Conservation (phyloP, 2,113 vertebrate genomes). For the Paradisaea rubra region DNA sequence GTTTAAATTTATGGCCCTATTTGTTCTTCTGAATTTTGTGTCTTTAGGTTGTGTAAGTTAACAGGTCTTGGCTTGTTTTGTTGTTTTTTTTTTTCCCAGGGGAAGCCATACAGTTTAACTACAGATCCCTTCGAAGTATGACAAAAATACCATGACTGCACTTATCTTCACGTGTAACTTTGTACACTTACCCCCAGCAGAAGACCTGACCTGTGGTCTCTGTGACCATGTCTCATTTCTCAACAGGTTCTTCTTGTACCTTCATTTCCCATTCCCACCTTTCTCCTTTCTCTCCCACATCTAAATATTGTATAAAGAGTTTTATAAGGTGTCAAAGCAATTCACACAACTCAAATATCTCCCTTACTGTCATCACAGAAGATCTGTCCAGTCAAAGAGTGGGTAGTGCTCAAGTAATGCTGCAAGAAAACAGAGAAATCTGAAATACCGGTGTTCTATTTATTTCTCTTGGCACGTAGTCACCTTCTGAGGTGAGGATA, state of each 20-base stretch:
- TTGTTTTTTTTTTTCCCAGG: accelerated
- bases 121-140: background rate
- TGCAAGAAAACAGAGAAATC: background rate
- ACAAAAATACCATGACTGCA: background rate
- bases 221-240: background rate
- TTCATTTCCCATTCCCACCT: background rate
- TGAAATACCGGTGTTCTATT: background rate
- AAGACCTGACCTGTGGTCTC: background rate
- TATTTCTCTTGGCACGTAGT: background rate
- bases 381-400: background rate
- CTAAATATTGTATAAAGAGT: background rate
- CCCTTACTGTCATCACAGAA: background rate
- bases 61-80: background rate
- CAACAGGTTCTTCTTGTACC: background rate
- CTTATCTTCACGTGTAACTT: background rate
- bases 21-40: background rate
- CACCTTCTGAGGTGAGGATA: background rate
- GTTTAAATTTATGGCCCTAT: background rate
- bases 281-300: background rate
- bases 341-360: background rate
- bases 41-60: background rate
- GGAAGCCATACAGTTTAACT: background rate
- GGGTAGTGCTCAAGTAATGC: background rate
- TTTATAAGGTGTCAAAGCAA: background rate
- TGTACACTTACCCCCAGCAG: background rate